Evolutionary conservation across 2,113 vertebrate genomes (phyloP).

Genomic region (Psammodynastes pulverulentus): DNA sequence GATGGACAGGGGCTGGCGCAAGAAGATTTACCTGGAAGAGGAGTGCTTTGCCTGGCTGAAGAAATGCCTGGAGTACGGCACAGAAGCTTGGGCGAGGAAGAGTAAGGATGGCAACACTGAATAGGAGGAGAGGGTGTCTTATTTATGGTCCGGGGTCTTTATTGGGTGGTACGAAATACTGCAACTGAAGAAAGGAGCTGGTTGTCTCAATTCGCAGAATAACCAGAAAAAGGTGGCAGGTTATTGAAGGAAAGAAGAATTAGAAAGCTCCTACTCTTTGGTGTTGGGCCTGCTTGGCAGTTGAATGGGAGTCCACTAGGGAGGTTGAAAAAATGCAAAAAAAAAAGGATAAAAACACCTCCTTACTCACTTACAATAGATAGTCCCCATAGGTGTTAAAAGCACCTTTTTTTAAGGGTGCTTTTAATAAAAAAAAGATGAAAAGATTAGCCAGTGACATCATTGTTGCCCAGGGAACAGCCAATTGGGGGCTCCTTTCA

Average conservation of each 20-base stretch:
- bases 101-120: background rate
- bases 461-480: background rate
- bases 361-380: too few relatives aligned
- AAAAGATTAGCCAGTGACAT: background rate
- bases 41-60: background rate
- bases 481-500: background rate
- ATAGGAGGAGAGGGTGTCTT: background rate
- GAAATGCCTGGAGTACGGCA: background rate
- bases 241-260: background rate
- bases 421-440: too few relatives aligned
- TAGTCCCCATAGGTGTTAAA: background rate
- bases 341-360: too few relatives aligned
- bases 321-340: background rate
- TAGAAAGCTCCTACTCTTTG: background rate
- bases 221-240: background rate
- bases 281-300: background rate
- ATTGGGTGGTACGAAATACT: background rate
- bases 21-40: background rate
- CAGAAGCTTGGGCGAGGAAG: background rate
- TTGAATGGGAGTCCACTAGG: background rate
- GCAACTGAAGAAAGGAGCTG: background rate
- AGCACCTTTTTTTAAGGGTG: background rate
- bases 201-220: background rate
- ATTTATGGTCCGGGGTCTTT: background rate
- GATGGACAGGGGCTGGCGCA: background rate